Conservation (phyloP, 2,888 invertebrate genomes). For the Hemithea aestivaria region DNA sequence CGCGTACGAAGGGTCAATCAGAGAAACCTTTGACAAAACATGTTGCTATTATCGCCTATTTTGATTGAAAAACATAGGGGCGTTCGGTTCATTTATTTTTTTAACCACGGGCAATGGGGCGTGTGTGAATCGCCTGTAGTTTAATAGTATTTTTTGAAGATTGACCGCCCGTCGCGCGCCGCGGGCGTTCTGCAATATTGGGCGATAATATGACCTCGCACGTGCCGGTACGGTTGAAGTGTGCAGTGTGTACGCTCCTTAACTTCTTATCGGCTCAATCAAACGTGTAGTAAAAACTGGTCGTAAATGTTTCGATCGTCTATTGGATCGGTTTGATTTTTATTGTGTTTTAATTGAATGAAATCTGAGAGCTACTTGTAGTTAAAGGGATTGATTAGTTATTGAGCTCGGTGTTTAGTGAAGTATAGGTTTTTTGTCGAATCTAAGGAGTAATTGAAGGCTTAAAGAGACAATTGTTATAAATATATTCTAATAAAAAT, state of each 20-base stretch:
- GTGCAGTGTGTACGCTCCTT: conserved; percentile 41
- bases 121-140: conserved; percentile 17
- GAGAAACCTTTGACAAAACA: conserved; percentile 8
- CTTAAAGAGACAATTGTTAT: too few species aligned
- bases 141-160: conserved; percentile 1
- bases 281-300: conserved; percentile 5
- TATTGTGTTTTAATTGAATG: neutral
- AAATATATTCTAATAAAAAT: too few species aligned
- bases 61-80: conserved; percentile 25
- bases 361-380: too few species aligned
- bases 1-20: conserved; percentile 10
- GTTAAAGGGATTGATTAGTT: too few species aligned
- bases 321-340: neutral
- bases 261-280: conserved; percentile 20
- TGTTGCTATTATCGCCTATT: conserved; percentile 18
- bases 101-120: conserved; percentile 30
- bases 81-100: conserved; percentile 30
- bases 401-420: too few species aligned
- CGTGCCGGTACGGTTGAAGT: conserved; percentile 41
- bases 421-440: too few species aligned
- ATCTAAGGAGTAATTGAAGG: too few species aligned
- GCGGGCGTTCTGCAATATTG: conserved; percentile 52
- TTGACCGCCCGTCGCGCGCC: conserved; percentile 44
- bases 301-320: too few species aligned
- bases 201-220: conserved; percentile 43